Percentiles rank a stretch among this genome's conserved stretches.
Conservation (phyloP, 2,888 invertebrate species). For the Synanthedon tipuliformis region DNA sequence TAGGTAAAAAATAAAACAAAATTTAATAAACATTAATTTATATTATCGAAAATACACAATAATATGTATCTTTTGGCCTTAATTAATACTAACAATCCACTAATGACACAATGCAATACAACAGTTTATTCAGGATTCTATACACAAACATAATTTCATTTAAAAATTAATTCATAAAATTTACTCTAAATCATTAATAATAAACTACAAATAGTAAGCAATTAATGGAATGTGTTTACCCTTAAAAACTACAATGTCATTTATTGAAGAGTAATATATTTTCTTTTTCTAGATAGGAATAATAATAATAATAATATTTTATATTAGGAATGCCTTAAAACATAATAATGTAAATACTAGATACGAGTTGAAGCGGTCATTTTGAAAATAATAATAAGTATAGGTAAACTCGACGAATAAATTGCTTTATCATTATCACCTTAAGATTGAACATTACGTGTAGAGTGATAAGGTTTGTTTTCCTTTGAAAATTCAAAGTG, state of each 20-base stretch:
- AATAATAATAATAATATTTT: slow-evolving; percentile 2
- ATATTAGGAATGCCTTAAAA: not conserved
- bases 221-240: slow-evolving; percentile 50
- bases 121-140: slow-evolving; percentile 51
- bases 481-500: too few species aligned
- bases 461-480: too few species aligned
- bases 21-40: slow-evolving; percentile 53
- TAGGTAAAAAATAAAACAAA: not conserved
- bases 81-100: slow-evolving; percentile 51
- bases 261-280: slow-evolving; percentile 14
- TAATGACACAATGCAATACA: slow-evolving; percentile 58
- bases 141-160: slow-evolving; percentile 30
- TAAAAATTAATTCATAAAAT: slow-evolving; percentile 33
- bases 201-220: slow-evolving; percentile 16
- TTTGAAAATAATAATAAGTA: too few species aligned
- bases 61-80: slow-evolving; percentile 67
- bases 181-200: slow-evolving; percentile 20
- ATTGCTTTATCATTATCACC: too few species aligned
- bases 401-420: too few species aligned
- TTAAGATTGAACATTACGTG: too few species aligned
- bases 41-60: slow-evolving; percentile 65
- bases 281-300: slow-evolving; percentile 7
- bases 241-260: slow-evolving; percentile 54
- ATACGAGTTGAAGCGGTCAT: too few species aligned
- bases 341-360: too few species aligned